A percentile compares a stretch with the other conserved stretches of the same genome.
Conservation (phyloP, 2,888 invertebrate species). For the Caenorhabditis sinica region DNA sequence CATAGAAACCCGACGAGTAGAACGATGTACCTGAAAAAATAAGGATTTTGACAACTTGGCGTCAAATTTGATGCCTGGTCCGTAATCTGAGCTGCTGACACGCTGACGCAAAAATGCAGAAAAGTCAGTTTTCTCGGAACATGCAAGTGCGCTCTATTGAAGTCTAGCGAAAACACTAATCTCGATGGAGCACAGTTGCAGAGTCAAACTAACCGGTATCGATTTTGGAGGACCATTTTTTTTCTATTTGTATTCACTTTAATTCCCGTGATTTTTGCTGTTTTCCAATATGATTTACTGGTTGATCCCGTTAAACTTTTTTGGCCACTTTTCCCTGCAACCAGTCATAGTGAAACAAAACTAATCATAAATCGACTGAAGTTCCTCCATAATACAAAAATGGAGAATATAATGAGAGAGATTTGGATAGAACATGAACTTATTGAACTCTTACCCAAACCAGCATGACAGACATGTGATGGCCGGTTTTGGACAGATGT, state of each 20-base stretch:
- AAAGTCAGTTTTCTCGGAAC: too few relatives aligned
- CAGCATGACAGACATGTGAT: slow-evolving; percentile 55
- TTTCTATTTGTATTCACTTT: neutral
- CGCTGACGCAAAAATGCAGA: too few relatives aligned
- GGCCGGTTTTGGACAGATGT: slow-evolving; percentile 17
- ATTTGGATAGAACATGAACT: slow-evolving; percentile 36
- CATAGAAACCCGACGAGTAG: slow-evolving; percentile 70
- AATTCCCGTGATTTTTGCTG: neutral
- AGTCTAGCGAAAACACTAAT: too few relatives aligned
- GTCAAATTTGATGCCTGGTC: too few relatives aligned
- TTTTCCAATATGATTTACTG: neutral
- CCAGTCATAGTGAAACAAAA: neutral
- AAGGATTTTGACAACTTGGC: too few relatives aligned
- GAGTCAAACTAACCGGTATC: too few relatives aligned
- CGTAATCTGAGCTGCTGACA: too few relatives aligned
- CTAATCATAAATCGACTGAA: slow-evolving; percentile 30
- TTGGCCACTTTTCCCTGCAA: slow-evolving; percentile 22
- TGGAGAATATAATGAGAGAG: neutral
- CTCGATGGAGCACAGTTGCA: too few relatives aligned
- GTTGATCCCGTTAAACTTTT: slow-evolving; percentile 3
- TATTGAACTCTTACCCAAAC: slow-evolving; percentile 28
- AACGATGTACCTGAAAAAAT: slow-evolving; percentile 59
- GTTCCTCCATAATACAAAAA: slow-evolving; percentile 45
- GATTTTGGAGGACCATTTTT: neutral
- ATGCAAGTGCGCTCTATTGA: too few relatives aligned